Evolutionary conservation across 2,113 vertebrate genomes (phyloP).

Genomic region (Nibea albiflora): DNA sequence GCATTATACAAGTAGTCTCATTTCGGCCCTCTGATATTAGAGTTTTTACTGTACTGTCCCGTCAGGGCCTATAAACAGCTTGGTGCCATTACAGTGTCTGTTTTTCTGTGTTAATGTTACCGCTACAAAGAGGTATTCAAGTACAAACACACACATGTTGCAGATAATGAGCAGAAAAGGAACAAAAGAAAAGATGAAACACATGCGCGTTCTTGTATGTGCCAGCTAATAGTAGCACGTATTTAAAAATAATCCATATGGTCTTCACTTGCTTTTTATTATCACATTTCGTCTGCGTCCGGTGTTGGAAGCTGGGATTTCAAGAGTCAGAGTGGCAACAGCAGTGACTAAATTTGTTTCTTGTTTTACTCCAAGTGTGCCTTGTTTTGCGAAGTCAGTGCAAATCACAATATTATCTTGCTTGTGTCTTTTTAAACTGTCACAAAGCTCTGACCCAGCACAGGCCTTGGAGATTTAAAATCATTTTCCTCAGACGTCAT

Average conservation of each 20-base stretch:
- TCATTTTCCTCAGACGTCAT: conserved; percentile 78
- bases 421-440: conserved; percentile 39
- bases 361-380: neutral
- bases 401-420: conserved; percentile 45
- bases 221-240: neutral
- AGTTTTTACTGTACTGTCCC: conserved; percentile 56
- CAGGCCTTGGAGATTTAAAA: conserved; percentile 81
- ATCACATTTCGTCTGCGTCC: neutral
- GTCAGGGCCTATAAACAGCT: conserved; percentile 52
- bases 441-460: conserved; percentile 54
- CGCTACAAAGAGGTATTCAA: conserved; percentile 34
- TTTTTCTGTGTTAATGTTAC: conserved; percentile 36
- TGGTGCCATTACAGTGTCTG: conserved; percentile 49
- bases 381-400: conserved; percentile 32
- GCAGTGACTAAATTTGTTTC: neutral
- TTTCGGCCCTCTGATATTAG: conserved; percentile 51
- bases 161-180: conserved; percentile 17
- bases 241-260: neutral
- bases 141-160: conserved; percentile 16
- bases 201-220: neutral
- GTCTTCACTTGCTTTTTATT: neutral
- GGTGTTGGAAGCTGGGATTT: neutral
- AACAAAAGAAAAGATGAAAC: conserved; percentile 27
- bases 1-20: conserved; percentile 14
- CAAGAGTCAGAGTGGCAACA: neutral